Evolutionary conservation across 2,797 vertebrate genomes (phyloP), one percentile per base, ranked within the genome.

Genomic region (Geotria australis): DNA sequence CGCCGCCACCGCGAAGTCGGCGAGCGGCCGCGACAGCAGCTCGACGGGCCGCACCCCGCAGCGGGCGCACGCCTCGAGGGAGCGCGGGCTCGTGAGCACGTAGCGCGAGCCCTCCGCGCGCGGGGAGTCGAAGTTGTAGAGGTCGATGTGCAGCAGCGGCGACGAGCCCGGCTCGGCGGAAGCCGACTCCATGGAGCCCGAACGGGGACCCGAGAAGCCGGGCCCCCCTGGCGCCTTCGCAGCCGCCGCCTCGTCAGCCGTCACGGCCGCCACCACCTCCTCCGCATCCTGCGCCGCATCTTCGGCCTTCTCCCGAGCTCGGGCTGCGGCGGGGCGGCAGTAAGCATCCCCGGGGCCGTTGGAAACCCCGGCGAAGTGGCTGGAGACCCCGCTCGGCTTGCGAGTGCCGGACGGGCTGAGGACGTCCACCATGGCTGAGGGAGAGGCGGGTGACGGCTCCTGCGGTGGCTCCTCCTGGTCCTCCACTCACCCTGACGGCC

Each of bases 71-170:
- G 88, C 85, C 68, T 96, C 89, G 56, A 96, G 73, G 2, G 89
- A 95, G 59, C 77, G 80, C 3, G 89, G 89, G 67, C 89, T 96
- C 9, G 89, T 95, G 61, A 96, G 69, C 67, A 96, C 86, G 47
- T 96, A 96, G 59, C 89, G 82, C 66, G 85, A 94, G 66, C 85
- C 85, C 68, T 96, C 85, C 1, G 86, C 89, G 10, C 70, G 79
- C 0, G 80, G 74, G 1, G 77, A 77, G 71, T 91, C 81, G 59
- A 96, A 96, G 73, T 94, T 96, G 71, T 77, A 89, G 56, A 95
- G 77, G 62, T 96, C 85, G 67, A 96, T 70, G 68, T 94, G 85
- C 63, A 96, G 56, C 66, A 89, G 74, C 2, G 78, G 78, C 1
- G 78, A 73, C 56, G 49, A 53, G 49, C 14, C 49, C 11, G 5